Evolutionary conservation across 2,888 invertebrate species (phyloP), one percentile per base, ranked within the genome.

Genomic region (Ernsta delagoae): DNA sequence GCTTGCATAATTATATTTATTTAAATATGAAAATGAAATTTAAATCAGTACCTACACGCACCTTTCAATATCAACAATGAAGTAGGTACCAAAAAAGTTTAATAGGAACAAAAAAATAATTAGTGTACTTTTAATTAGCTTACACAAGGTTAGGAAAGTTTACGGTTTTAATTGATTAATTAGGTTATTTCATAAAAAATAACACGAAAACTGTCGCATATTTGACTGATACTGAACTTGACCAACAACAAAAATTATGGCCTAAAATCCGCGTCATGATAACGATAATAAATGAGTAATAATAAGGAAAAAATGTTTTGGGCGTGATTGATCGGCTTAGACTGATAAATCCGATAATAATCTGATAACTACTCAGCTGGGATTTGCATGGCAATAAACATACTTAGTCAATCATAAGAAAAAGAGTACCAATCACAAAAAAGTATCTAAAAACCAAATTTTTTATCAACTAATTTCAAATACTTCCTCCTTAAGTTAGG

Each of bases 221-320:
- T n/a, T 45, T n/a, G 45, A 45, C 45, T 3, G 43, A 43, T 9
- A 43, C 43, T n/a, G n/a, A 48, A 12, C 12, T 48, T 12, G 48
- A 48, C 12, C 12, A 48, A 48, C 48, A 48, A 48, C 48, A 12
- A 48, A 48, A 48, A n/a, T 12, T 48, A 48, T 48, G 48, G 48
- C 48, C 3, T 6, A 4, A 12, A 5, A 12, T 48, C 48, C 6
- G 48, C 48, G 12, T 48, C 48, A 6, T 48, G 48, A 48, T 48
- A 48, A 48, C 48, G 48, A 48, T 48, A 48, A 48, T 12, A 48
- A 48, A 48, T 48, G 48, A 12, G 48, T 48, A 45, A 45, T 36
- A 45, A 45, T 45, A 45, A 7, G 4, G 43, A 8, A 45, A 41
- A 9, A 8, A 8, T 8, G 9, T 41, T 45, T n/a, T 45, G 5